Base-by-base conservation (phyloP, 1,140 invertebrate genomes). In the Proctacanthus coquilletti region DNA sequence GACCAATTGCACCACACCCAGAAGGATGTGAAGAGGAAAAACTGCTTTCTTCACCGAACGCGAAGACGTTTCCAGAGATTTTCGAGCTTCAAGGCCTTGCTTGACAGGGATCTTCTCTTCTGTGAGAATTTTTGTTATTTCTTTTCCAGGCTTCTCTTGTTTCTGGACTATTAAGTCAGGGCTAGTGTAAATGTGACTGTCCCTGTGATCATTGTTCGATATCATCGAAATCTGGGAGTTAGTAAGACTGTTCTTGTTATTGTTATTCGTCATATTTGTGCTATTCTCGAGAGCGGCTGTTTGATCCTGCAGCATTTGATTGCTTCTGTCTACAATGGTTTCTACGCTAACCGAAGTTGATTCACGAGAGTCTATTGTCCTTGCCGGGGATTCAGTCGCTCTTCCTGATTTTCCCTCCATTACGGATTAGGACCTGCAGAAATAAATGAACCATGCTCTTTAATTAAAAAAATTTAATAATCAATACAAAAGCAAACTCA, bases 161-260 rank as follows among this genome's bases (percentile, higher is more conserved):
- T 56, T 52, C 2, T 8, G 11, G 4, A 15, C 10, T 15, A 14
- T 33, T 21, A 56, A 57, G 3, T 56, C 54, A 18, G 54, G 54
- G 51, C 54, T 57, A 31, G 52, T 53, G 45, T 57, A 57, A 13
- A 57, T 57, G 38, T 56, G 54, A 51, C 52, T 57, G 19, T 30
- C 36, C 14, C 21, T 38, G 33, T 30, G 39, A 20, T 36, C 44
- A 21, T 47, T 39, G 25, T 25, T 38, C 6, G 50, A 48, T 11
- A 56, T 39, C 41, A 53, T 56, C 0, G 51, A 47, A 9, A 53
- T 53, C 32, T 56, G 50, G 20, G 51, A 56, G 20, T 56, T 56
- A 23, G 53, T 56, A 32, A 56, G 34, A 40, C 51, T 57, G n/a
- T 33, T 17, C n/a, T 40, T 40, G 20, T 27, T 27, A 27, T 43